These are phyloP conservation scores for Chymomyza costata DNA, from an alignment of 1,140 invertebrate species.

Conservation along the genomic window DNA sequence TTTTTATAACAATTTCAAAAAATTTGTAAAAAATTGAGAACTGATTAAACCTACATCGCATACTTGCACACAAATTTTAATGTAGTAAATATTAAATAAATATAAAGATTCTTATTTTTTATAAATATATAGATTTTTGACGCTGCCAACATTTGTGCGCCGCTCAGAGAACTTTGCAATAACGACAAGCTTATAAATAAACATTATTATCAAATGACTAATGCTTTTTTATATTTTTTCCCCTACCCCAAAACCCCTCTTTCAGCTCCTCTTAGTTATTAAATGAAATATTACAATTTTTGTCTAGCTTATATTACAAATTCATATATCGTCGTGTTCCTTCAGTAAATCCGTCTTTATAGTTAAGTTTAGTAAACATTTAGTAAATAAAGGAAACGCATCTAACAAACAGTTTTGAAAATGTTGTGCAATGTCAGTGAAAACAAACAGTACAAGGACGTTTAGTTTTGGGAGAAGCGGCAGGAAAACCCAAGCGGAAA, in stretches of 20 bases:
- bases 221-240: not conserved
- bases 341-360: slow-evolving; percentile 67
- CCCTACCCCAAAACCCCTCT: slow-evolving; percentile 8
- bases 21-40: no score
- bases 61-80: no score
- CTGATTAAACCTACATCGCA: no score
- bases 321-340: slow-evolving; percentile 57
- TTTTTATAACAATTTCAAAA: no score
- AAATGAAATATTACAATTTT: slow-evolving; percentile 35
- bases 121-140: no score
- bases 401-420: slow-evolving; percentile 12
- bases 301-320: slow-evolving; percentile 44
- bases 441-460: not conserved
- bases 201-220: slow-evolving; percentile 6
- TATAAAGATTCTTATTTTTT: no score
- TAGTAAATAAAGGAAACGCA: not conserved
- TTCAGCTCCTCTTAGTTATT: slow-evolving; percentile 43
- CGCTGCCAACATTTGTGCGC: not conserved
- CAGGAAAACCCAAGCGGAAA: slow-evolving; percentile 1
- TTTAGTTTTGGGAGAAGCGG: slow-evolving; percentile 7
- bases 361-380: slow-evolving; percentile 50
- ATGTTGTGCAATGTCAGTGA: slow-evolving; percentile 30
- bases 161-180: slow-evolving; percentile 57
- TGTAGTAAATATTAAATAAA: no score
- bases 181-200: slow-evolving; percentile 2